These are phyloP conservation scores for Cercopithecus mitis DNA, from an alignment of 2,797 vertebrate species.

Conservation along the genomic window DNA sequence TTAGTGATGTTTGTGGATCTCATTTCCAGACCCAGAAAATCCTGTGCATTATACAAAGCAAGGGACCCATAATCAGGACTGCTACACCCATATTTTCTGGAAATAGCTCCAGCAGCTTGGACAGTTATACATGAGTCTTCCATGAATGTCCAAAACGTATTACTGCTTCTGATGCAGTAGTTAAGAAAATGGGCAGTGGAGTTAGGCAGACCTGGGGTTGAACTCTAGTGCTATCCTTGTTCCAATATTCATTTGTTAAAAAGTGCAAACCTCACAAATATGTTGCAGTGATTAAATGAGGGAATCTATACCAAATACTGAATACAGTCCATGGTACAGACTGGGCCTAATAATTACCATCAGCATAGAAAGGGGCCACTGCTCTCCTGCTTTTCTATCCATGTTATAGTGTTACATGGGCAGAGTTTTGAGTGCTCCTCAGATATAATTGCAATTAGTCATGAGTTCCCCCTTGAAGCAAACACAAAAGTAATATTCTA, in stretches of 20 bases:
- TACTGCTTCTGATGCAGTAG: background rate
- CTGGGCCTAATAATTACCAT: rapidly evolving
- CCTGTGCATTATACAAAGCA: background rate
- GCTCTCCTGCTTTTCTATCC: rapidly evolving
- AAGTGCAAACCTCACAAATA: no score
- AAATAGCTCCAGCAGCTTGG: background rate
- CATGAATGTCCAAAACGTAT: no score
- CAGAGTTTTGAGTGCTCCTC: background rate
- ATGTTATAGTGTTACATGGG: rapidly evolving
- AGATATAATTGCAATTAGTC: background rate
- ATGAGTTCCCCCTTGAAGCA: background rate
- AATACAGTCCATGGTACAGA: rapidly evolving
- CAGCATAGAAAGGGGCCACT: rapidly evolving
- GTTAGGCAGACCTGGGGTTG: background rate
- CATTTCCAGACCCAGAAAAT: background rate
- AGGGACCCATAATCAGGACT: background rate
- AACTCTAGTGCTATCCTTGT: background rate
- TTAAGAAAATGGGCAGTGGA: rapidly evolving
- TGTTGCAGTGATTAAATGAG: rapidly evolving
- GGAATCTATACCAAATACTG: rapidly evolving
- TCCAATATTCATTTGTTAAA: background rate
- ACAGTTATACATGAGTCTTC: background rate
- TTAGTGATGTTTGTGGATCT: rapidly evolving
- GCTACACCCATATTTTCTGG: background rate
- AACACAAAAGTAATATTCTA: rapidly evolving